Base-by-base conservation (phyloP, 2,113 vertebrate species). In the Zapornia atra region DNA sequence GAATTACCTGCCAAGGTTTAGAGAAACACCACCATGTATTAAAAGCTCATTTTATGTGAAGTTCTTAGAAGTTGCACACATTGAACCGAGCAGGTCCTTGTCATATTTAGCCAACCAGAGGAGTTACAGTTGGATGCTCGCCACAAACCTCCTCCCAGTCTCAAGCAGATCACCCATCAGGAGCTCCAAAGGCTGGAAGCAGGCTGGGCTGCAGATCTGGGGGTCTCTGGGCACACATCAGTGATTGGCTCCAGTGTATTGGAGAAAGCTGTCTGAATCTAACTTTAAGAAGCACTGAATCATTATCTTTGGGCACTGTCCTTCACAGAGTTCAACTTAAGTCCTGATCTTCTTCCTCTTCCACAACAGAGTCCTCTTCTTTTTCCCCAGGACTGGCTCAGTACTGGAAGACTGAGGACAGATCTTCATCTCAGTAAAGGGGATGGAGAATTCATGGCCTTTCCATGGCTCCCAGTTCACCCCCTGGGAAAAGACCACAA, bases 381-480 rank as follows among this genome's bases (percentile, higher is more conserved):
- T 98, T 90, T 98, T 98, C 88, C 97, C 78, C 25, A 90, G 51
- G 66, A 93, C 3, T 18, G 70, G 88, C 65, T 95, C 85, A 21
- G 94, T 96, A 54, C 87, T 69, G 53, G 87, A 95, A 79, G 97
- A 98, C 26, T 95, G 93, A 85, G 98, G 98, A 70, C 95, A 93
- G 77, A 99, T 99, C 97, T 99, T 99, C 98, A 99, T 98, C 93
- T 99, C 98, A 0, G 98, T 98, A 77, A 98, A 99, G 91, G 99
- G 98, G 25, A 99, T 98, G 86, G 99, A 99, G 64, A 97, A 98
- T 64, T 99, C 98, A 54, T 99, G 98, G 83, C 99, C 99, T 97
- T 99, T 99, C 98, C 99, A 99, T 0, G 99, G 98, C 84, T 99
- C 98, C 99, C 99, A 99, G 91, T 99, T 99, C 89, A 99, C 98